These are phyloP conservation scores for Myrmecophaga tridactyla DNA, from an alignment of 2,113 vertebrate species.

Conservation along the genomic window DNA sequence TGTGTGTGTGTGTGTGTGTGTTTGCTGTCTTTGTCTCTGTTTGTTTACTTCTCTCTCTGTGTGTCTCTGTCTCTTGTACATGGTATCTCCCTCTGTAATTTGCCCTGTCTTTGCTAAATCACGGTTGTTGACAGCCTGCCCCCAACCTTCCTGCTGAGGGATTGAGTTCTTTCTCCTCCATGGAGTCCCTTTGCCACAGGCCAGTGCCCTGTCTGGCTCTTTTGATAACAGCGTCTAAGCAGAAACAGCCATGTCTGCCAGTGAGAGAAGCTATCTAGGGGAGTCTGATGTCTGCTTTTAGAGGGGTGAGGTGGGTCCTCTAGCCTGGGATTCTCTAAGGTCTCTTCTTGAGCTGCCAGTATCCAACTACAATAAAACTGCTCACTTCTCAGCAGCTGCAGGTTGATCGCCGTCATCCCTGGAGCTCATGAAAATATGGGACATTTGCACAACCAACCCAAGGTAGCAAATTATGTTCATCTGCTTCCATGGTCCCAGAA, in stretches of 20 bases:
- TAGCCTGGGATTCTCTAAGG: background rate
- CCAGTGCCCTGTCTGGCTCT: background rate
- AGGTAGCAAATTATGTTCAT: constrained; percentile 65
- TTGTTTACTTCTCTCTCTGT: background rate
- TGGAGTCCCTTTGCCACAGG: background rate
- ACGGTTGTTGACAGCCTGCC: background rate
- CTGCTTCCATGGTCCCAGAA: constrained; percentile 22
- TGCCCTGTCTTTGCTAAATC: background rate
- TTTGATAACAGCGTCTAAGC: background rate
- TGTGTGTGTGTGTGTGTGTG: background rate
- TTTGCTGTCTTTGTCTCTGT: background rate
- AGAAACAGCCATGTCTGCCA: background rate
- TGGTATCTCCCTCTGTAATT: background rate
- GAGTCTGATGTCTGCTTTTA: background rate
- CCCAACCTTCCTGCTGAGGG: background rate
- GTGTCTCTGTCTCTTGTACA: background rate
- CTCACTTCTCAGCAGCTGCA: constrained; percentile 18
- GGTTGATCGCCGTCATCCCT: constrained; percentile 24
- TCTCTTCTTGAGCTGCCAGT: background rate
- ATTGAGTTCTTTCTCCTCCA: rapidly evolving
- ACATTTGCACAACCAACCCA: constrained; percentile 67
- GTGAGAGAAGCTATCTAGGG: background rate
- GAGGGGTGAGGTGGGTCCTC: background rate
- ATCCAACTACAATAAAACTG: constrained; percentile 71
- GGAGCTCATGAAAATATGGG: constrained; percentile 32